phyloP scores from a whole-genome alignment of 2,113 vertebrate genomes.

The Natator depressus region DNA sequence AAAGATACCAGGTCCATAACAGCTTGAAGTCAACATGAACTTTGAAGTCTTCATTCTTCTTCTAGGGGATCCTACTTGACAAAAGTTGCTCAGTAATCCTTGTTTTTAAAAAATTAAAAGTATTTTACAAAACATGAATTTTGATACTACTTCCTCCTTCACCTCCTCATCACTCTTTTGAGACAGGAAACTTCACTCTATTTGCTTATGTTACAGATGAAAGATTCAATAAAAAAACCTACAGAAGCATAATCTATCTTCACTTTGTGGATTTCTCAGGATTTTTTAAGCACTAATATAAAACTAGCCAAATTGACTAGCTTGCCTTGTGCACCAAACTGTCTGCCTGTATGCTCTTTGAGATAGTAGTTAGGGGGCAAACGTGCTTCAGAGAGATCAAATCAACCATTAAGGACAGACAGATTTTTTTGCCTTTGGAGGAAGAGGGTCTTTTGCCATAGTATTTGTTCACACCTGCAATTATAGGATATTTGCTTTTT shows the following conservation, averaged over 20 bases:
- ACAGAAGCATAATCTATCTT: background rate
- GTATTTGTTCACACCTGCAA: background rate
- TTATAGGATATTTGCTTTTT: background rate
- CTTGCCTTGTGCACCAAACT: background rate
- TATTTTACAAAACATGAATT: conserved; percentile 59
- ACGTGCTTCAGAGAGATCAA: conserved; percentile 17
- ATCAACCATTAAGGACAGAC: background rate
- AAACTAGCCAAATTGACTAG: background rate
- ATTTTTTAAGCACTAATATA: background rate
- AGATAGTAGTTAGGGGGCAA: background rate
- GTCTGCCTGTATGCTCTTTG: background rate
- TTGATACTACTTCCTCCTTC: background rate
- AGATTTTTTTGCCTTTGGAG: conserved; percentile 4
- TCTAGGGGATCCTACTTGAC: conserved; percentile 17
- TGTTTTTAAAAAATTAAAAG: conserved; percentile 60
- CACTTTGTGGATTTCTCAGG: background rate
- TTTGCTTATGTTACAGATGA: conserved; percentile 36
- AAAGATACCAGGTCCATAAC: conserved; percentile 67
- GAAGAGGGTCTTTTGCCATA: background rate
- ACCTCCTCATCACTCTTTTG: conserved; percentile 31
- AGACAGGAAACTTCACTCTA: conserved; percentile 36
- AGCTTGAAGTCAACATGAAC: conserved; percentile 66
- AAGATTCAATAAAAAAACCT: conserved; percentile 10
- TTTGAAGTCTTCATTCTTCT: conserved; percentile 60
- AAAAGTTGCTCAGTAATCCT: conserved; percentile 14